Evolutionary conservation across 2,113 vertebrate genomes (phyloP), one percentile per base, ranked within the genome.

Genomic region (Rynchops niger): DNA sequence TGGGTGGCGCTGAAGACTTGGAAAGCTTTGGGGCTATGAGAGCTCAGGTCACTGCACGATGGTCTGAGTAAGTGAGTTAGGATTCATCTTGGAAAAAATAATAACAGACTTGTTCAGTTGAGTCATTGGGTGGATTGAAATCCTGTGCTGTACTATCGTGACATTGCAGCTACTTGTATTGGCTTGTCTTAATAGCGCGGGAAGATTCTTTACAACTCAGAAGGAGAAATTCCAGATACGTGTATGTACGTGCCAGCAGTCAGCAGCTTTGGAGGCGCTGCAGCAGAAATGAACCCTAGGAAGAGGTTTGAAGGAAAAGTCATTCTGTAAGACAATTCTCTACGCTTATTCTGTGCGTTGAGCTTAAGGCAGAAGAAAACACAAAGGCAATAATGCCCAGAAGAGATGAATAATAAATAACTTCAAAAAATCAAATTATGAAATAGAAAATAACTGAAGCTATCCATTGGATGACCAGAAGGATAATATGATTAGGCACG

Each of bases 11-110:
- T 25, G 15, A 43, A 55, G 66, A 29, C 50, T 16, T n/a, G 32
- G 23, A 34, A 58, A 27, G 9, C 19, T 40, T 7, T 16, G 21
- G 19, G 15, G 7, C 40, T 85, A 11, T 0, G 4, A 65, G 27
- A 19, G 36, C 32, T 65, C 50, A 1, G 0, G 11, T 61, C 22
- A 1, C 26, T 49, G 30, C 19, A 1, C 1, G 5, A 2, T 0
- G 0, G 6, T 50, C 20, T 23, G 59, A 65, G 34, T 6, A 47
- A 34, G 3, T 1, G 49, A 4, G 4, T 29, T 66, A 36, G 47
- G 70, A 58, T 43, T 47, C 26, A 1, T 25, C 30, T 53, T 61
- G 23, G 14, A 36, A 36, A 67, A 67, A 84, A 9, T 11, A 25
- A 1, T 5, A 12, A 45, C 32, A 3, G 40, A 7, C n/a, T 38